Base-by-base conservation (phyloP, 1,140 invertebrate genomes). In the Polypedilum vanderplanki region DNA sequence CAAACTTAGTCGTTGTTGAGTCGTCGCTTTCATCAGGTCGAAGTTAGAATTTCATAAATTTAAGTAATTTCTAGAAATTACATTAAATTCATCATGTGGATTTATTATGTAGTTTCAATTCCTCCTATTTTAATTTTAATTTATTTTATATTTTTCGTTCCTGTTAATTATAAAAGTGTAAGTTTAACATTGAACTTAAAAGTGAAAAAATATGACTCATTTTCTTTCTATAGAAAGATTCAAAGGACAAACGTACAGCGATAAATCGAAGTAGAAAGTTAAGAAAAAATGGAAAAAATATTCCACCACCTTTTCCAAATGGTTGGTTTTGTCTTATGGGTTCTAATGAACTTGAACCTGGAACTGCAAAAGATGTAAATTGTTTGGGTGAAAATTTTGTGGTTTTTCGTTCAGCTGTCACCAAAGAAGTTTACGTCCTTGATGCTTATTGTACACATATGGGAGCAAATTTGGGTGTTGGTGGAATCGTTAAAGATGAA, bases 401-500 rank as follows among this genome's bases (percentile, higher is more conserved):
- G 4, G 87, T 96, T 0, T 95, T 92, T 80, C 81, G 86, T 24
- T 86, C 87, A 33, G 84, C 85, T 65, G 84, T 88, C 75, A 85
- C 84, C 1, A 87, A 88, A 0, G 79, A 85, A n/a, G 87, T 88
- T 0, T 87, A 89, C 74, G 86, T 91, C 3, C 80, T 95, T 22
- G 90, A 96, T 80, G 93, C 94, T 0, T 95, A 94, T 80, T 97
- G 94, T 80, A 93, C 94, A 0, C 94, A 96, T 82, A 83, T 96
- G 78, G 95, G 95, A 0, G 94, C 94, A 0, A 93, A 96, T 81
- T 85, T 96, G 79, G 92, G 85, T 0, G 85, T 90, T 10, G 93
- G 93, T 0, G 93, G 94, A 0, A 83, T 82, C 0, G 91, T 94
- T 0, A 85, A 86, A 40, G 89, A 88, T 0, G 88, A 93, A 74